Percentiles rank a stretch among this genome's conserved stretches.
Conservation (phyloP, 2,888 invertebrate species). For the Gymnoscelis rufifasciata region DNA sequence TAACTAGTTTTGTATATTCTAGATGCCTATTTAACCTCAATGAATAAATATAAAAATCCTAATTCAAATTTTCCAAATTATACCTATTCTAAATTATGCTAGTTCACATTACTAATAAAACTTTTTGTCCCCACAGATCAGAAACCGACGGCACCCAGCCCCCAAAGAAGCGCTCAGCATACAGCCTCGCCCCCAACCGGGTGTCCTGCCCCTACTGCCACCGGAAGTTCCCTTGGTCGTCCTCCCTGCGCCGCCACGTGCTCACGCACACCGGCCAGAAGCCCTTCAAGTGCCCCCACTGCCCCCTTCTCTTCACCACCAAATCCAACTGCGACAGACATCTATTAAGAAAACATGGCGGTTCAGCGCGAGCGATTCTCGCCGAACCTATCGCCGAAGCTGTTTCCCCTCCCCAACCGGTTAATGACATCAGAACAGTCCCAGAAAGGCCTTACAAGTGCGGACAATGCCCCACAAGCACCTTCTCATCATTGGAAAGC, state of each 20-base stretch:
- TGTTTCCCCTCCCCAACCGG: conserved; percentile 46
- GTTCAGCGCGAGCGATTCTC: conserved; percentile 66
- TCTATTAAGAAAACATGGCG: conserved; percentile 89
- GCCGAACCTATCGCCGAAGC: conserved; percentile 61
- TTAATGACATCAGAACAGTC: conserved; percentile 79
- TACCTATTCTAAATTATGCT: too few relatives aligned
- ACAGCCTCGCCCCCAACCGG: conserved; percentile 95
- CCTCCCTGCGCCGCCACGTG: conserved; percentile 95
- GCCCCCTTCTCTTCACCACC: conserved; percentile 95
- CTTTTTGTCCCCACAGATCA: conserved; percentile 70
- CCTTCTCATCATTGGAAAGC: conserved; percentile 88
- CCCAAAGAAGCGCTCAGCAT: conserved; percentile 94
- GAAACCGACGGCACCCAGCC: conserved; percentile 80
- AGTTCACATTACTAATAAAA: too few relatives aligned
- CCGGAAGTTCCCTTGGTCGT: conserved; percentile 97
- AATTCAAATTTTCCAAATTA: not conserved
- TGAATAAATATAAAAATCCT: too few relatives aligned
- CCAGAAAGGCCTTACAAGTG: conserved; percentile 90
- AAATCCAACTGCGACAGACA: conserved; percentile 99
- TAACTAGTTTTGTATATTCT: too few relatives aligned
- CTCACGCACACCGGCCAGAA: conserved; percentile 97
- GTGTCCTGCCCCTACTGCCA: conserved; percentile 96
- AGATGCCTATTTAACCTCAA: too few relatives aligned
- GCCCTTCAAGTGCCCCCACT: conserved; percentile 96
- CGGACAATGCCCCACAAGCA: conserved; percentile 88